Evolutionary conservation across 2,797 vertebrate genomes (phyloP).

Genomic region (Pyrocephalus nanus): DNA sequence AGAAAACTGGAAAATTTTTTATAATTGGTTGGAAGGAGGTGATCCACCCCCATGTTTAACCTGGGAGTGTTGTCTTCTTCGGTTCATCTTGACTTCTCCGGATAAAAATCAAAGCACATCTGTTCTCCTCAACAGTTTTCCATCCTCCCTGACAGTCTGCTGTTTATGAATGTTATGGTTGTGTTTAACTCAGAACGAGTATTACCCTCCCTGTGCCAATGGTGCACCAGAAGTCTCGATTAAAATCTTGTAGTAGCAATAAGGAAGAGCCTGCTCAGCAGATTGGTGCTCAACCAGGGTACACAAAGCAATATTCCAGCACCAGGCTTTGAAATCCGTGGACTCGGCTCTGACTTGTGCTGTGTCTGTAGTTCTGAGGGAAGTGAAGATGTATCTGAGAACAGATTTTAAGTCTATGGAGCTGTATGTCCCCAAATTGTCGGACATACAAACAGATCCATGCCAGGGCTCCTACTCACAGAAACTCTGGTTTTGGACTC

Average conservation of each 20-base stretch:
- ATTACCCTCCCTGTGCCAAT: neutral
- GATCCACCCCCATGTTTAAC: neutral
- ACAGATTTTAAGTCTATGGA: neutral
- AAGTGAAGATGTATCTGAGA: neutral
- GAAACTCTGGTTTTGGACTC: neutral
- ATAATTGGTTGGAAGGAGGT: neutral
- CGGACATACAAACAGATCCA: neutral
- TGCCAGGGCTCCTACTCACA: neutral
- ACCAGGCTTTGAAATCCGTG: neutral
- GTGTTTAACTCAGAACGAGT: neutral
- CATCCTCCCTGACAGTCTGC: neutral
- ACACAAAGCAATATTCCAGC: neutral
- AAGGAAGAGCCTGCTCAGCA: neutral
- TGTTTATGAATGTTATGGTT: neutral
- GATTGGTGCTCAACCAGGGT: neutral
- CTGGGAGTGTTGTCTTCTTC: neutral
- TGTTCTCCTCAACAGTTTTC: neutral
- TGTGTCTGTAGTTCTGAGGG: neutral
- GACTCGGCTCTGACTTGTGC: neutral
- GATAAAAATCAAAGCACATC: conserved; percentile 11
- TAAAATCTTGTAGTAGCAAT: neutral
- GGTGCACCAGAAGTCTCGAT: neutral
- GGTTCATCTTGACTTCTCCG: neutral
- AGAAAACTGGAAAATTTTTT: neutral
- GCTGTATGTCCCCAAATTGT: neutral